These are phyloP conservation scores for Kryptopterus vitreolus DNA, from an alignment of 2,797 vertebrate species.

Conservation along the genomic window DNA sequence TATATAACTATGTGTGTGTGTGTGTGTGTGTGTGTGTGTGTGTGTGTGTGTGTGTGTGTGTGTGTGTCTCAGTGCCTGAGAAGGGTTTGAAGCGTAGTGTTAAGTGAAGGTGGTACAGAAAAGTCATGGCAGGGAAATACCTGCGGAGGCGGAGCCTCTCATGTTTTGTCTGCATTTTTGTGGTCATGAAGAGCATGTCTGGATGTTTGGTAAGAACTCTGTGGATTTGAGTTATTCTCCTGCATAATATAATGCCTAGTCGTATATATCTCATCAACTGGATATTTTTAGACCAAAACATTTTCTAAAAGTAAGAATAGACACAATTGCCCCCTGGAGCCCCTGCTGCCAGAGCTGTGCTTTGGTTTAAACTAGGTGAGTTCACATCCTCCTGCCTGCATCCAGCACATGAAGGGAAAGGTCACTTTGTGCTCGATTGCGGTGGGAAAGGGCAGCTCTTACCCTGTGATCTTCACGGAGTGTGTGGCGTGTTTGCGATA, in stretches of 20 bases:
- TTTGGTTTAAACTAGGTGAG: not conserved
- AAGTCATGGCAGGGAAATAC: not conserved
- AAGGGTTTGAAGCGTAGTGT: not conserved
- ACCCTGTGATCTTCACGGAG: constrained; percentile 94
- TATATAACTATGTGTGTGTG: not conserved
- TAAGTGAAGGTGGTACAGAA: constrained; percentile 30
- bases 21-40: not conserved
- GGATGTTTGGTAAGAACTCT: not conserved
- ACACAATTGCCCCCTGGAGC: not conserved
- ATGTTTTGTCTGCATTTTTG: constrained; percentile 69
- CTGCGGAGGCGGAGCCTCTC: constrained; percentile 41
- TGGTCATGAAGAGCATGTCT: constrained; percentile 58
- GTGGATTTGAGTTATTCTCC: not conserved
- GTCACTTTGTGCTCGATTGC: constrained; percentile 8
- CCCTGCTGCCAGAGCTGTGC: not conserved
- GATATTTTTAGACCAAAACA: not conserved
- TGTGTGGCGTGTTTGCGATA: constrained; percentile 90
- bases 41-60: not conserved
- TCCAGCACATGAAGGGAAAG: constrained; percentile 28
- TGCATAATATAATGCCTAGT: not conserved
- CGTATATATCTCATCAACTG: not conserved
- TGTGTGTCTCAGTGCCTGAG: not conserved
- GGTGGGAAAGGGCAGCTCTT: constrained; percentile 57
- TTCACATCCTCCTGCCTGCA: not conserved
- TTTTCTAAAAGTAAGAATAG: not conserved